Percentiles rank a stretch among this genome's conserved stretches.
Conservation (phyloP, 2,113 vertebrate species). For the Cheilinus undulatus region DNA sequence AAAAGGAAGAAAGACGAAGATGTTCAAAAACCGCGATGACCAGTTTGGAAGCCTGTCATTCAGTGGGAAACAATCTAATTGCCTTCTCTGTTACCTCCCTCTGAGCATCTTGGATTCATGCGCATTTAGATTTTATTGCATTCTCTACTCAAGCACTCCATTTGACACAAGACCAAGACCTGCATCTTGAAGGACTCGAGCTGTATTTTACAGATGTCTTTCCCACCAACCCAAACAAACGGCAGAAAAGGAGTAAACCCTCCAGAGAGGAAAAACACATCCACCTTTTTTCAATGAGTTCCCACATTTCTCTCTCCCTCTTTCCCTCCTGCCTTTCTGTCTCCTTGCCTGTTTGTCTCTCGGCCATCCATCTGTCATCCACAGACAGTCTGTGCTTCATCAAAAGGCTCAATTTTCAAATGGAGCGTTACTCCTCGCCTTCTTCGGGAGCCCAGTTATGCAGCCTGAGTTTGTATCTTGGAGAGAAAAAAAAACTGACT, state of each 20-base stretch:
- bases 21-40: background rate
- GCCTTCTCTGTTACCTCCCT: background rate
- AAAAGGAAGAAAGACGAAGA: background rate
- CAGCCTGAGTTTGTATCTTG: conserved; percentile 39
- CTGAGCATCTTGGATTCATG: background rate
- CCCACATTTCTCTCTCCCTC: conserved; percentile 9
- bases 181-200: conserved; percentile 16
- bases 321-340: conserved; percentile 15
- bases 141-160: conserved; percentile 9
- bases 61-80: background rate
- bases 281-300: background rate
- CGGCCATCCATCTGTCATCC: conserved; percentile 61
- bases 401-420: conserved; percentile 79
- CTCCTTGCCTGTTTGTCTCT: conserved; percentile 53
- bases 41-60: no score
- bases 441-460: conserved; percentile 32
- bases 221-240: conserved; percentile 12
- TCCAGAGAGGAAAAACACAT: conserved; percentile 17
- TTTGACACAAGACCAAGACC: conserved; percentile 14
- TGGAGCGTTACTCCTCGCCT: conserved; percentile 52
- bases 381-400: conserved; percentile 63
- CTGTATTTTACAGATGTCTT: conserved; percentile 20
- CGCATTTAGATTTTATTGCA: background rate
- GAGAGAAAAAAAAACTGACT: conserved; percentile 19
- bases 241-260: conserved; percentile 22